Base-by-base conservation (phyloP, 2,113 vertebrate genomes). In the Psephotus haematonotus region DNA sequence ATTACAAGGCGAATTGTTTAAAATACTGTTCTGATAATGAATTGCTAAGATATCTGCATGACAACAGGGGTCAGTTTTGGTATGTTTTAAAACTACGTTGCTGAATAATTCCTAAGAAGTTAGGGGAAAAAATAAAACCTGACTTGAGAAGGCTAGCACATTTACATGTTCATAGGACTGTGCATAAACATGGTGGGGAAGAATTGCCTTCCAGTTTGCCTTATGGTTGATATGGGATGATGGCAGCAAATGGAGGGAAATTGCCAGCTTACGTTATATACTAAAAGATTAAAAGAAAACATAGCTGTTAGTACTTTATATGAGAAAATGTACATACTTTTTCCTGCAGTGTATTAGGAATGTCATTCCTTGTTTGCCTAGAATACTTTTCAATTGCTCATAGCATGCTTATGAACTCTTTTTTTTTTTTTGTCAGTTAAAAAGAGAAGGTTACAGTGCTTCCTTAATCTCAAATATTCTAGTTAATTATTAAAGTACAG, bases 381-480 rank as follows among this genome's bases (percentile, higher is more conserved):
- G 52, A 79, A 41, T 82, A 35, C 65, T 76, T 71, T 47, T 82
- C 28, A 52, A 2, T 64, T 24, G 37, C 49, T 87, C 10, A 29
- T 87, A 69, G 80, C 55, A 15, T 85, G 33, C 41, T 86, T 76
- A 47, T 68, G 52, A 89, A 55, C 62, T 68, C 35, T 28, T 22
- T 22, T 43, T 37, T 28, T 22, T 22, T 43, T 37, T 35, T 19
- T 63, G 0, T 82, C 28, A 65, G 31, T 64, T 94, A 57, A 76
- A 75, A 68, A 7, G 33, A 65, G 33, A 85, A 35, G 37, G 74
- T 75, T 72, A 76, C 76, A 35, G 33, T 16, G 35, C n/a, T 24
- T 59, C n/a, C 57, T 13, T 80, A 63, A 76, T 84, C 49, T 95
- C 52, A 79, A 82, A 64, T 79, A 87, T 68, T 89, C 43, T 47